Conservation (phyloP, 2,888 invertebrate species). For the Nomada ferruginata region DNA sequence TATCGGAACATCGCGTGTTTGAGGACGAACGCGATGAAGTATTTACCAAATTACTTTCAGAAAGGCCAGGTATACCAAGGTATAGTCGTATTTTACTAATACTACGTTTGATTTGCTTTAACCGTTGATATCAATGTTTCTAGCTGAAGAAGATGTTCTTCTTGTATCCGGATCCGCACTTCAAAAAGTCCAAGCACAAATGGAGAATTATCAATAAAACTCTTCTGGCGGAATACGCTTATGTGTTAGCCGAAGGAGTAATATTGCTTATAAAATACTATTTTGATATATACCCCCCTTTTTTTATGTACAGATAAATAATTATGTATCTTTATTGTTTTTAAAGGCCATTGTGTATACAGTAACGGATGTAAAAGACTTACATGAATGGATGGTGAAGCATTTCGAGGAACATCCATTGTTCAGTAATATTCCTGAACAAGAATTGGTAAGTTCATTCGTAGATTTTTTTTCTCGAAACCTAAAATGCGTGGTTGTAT, state of each 20-base stretch:
- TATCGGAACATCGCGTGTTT: conserved; percentile 98
- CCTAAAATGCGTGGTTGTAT: neutral
- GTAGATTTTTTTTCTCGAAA: neutral
- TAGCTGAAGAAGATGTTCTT: conserved; percentile 99
- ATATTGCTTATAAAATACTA: conserved; percentile 57
- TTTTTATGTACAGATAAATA: conserved; percentile 18
- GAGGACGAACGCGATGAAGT: conserved; percentile 99
- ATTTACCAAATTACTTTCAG: conserved; percentile 97
- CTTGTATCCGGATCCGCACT: conserved; percentile 99
- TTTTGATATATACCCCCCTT: neutral
- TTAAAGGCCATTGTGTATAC: conserved; percentile 95
- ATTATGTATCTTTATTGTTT: conserved; percentile 58
- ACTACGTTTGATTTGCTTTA: conserved; percentile 8
- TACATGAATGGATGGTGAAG: conserved; percentile 98
- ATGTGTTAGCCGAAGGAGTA: conserved; percentile 93
- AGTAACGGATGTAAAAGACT: conserved; percentile 98
- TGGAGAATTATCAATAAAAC: conserved; percentile 99
- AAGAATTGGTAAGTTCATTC: conserved; percentile 89
- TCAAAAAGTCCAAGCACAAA: conserved; percentile 99
- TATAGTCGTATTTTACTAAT: neutral
- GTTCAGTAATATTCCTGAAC: conserved; percentile 90
- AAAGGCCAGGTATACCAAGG: conserved; percentile 92
- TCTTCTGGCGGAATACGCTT: conserved; percentile 98
- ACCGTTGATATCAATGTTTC: conserved; percentile 46
- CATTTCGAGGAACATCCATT: conserved; percentile 96